phyloP scores from a whole-genome alignment of 2,888 invertebrate species.

The Griposia aprilina region DNA sequence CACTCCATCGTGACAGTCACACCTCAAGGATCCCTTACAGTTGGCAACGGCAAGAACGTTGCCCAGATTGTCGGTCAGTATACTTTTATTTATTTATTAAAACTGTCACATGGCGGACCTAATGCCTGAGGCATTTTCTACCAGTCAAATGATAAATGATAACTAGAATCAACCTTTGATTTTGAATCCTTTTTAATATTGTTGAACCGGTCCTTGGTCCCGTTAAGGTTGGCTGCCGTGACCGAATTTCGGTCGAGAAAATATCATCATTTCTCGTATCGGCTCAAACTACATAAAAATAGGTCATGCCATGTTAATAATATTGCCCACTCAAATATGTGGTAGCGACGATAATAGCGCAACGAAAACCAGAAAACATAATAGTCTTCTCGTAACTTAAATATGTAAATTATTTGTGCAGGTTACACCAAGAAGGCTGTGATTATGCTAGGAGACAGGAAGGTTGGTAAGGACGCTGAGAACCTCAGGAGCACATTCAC shows the following conservation, averaged over 20 bases:
- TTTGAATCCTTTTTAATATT: no score
- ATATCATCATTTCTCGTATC: neutral
- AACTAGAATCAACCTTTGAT: neutral
- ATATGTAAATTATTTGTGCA: conserved; percentile 61
- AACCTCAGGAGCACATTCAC: conserved; percentile 90
- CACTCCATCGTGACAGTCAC: conserved; percentile 92
- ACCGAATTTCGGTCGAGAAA: no score
- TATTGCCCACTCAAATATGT: neutral
- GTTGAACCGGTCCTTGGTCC: no score
- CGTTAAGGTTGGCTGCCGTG: no score
- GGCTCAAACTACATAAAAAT: neutral
- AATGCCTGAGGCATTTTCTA: neutral
- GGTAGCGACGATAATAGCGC: neutral
- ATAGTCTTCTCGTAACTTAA: neutral
- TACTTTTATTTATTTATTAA: neutral
- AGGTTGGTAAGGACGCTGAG: conserved; percentile 90
- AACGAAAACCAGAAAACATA: neutral
- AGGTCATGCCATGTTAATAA: neutral
- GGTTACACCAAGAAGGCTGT: conserved; percentile 91
- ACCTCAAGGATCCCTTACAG: conserved; percentile 82
- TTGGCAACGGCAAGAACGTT: conserved; percentile 90
- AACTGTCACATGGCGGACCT: neutral
- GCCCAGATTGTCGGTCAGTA: conserved; percentile 90
- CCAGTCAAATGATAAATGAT: no score
- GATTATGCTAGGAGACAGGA: conserved; percentile 92